Base-by-base conservation (phyloP, 2,113 vertebrate genomes). In the Plotosus lineatus region DNA sequence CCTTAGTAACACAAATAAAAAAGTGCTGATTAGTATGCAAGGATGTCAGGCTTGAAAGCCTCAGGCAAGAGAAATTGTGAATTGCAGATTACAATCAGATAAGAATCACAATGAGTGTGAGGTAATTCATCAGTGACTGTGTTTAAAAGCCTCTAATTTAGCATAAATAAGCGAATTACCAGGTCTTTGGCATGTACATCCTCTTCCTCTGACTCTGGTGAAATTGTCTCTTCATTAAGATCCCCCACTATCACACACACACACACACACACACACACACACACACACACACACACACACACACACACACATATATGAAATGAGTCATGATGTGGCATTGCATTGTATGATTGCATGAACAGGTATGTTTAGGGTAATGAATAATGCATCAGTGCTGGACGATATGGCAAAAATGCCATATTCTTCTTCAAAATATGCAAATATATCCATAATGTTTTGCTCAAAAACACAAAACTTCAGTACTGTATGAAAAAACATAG, bases 81-180 rank as follows among this genome's bases (percentile, higher is more conserved):
- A 82, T 77, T 86, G 77, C 65, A 84, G 85, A 82, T 84, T 84
- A 84, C 69, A 84, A 84, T 80, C 77, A 82, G 85, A 86, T 84
- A 82, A 77, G 80, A 82, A 84, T 84, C 80, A 60, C 80, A 86
- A 86, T 84, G 77, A 84, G 83, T 68, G 77, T 86, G 79, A 82
- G 73, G 82, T 72, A 80, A 72, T 79, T 86, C 74, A 86, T 86
- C 80, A 86, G 79, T 82, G 85, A 82, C 82, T 79, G 60, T 80
- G 80, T 75, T 75, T 82, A 80, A 86, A 82, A 76, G 80, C 77
- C 61, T 72, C 76, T 84, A 82, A 86, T 86, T 82, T 80, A 80
- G 75, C 77, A 82, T 80, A 75, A 80, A 68, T 77, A 75, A 80
- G 75, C 87, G 53, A 66, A 89, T 87, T 91, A 89, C 85, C 88